Evolutionary conservation across 2,888 invertebrate species (phyloP), one percentile per base, ranked within the genome.

Genomic region (Pasiphila rectangulata): DNA sequence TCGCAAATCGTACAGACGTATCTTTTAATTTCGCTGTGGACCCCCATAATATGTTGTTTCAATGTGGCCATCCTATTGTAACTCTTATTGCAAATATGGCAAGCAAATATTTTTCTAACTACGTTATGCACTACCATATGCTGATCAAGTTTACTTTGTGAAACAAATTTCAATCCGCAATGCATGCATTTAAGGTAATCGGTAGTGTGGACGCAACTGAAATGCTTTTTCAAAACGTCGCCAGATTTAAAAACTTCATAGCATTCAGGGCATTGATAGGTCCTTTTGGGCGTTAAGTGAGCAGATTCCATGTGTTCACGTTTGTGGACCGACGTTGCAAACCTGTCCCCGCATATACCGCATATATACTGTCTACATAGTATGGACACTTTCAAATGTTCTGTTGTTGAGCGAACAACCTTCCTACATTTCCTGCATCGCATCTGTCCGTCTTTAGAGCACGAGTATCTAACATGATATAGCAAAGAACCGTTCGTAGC

Each of bases 41-140:
- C 72, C 83, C 83, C 82, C 67, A 78, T n/a, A n/a, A n/a, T n/a
- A n/a, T n/a, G n/a, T n/a, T n/a, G n/a, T n/a, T 59, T 61, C 17
- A 86, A 51, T 1, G 73, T 77, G 10, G 75, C 75, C 52, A 79
- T 81, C 13, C 81, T 65, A 1, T 73, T 67, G 53, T 83, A 86
- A 0, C 67, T 60, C 43, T 89, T 90, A 0, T 75, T 60, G 45
- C 90, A 90, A 1, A 83, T 70, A n/a, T 70, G 67, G 51, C 90
- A 90, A 5, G 75, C 64, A 42, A 82, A 90, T 0, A 79, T 69
- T 48, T 85, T 88, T 40, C 82, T n/a, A n/a, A n/a, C 83, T 7
- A 81, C 83, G 0, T 87, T 85, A 56, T 90, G 90, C 0, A 77
- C 75, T 1, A 85, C 71, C 66, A 79, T 69, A 50, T 90, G 90